Conservation (phyloP, 1,140 invertebrate genomes). For the Panagrolaimus sp. region DNA sequence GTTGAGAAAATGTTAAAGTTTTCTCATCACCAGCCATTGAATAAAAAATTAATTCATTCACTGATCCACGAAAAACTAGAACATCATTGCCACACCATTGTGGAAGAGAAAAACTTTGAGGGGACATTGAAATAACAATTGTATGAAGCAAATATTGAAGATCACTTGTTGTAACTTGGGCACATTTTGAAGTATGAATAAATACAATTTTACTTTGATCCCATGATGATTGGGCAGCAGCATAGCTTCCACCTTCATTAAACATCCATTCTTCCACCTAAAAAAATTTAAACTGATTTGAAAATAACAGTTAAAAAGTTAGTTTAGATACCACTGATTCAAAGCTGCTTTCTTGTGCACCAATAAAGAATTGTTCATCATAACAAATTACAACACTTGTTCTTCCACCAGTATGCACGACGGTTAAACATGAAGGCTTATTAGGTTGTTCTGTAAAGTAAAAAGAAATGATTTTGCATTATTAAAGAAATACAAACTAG, state of each 20-base stretch:
- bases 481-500: slow-evolving; percentile 11
- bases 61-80: neutral
- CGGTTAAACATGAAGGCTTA: slow-evolving; percentile 26
- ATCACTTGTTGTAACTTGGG: slow-evolving; percentile 24
- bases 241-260: slow-evolving; percentile 23
- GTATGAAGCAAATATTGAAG: slow-evolving; percentile 22
- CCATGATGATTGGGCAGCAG: slow-evolving; percentile 19
- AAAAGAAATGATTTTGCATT: too few species aligned
- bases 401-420: slow-evolving; percentile 25
- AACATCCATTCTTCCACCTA: slow-evolving; percentile 28
- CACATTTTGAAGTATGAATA: slow-evolving; percentile 29
- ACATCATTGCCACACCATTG: neutral
- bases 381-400: slow-evolving; percentile 31
- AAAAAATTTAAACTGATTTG: too few species aligned
- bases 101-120: too few species aligned
- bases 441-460: neutral
- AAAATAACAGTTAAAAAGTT: too few species aligned
- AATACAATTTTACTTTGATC: slow-evolving; percentile 21
- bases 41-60: neutral
- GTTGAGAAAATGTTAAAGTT: neutral
- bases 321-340: neutral
- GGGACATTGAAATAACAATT: neutral
- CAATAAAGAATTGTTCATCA: slow-evolving; percentile 23
- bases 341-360: slow-evolving; percentile 20
- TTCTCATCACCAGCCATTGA: slow-evolving; percentile 8